These are phyloP conservation scores for Coranthus polyacanthus DNA, from an alignment of 2,797 vertebrate species.

Conservation along the genomic window DNA sequence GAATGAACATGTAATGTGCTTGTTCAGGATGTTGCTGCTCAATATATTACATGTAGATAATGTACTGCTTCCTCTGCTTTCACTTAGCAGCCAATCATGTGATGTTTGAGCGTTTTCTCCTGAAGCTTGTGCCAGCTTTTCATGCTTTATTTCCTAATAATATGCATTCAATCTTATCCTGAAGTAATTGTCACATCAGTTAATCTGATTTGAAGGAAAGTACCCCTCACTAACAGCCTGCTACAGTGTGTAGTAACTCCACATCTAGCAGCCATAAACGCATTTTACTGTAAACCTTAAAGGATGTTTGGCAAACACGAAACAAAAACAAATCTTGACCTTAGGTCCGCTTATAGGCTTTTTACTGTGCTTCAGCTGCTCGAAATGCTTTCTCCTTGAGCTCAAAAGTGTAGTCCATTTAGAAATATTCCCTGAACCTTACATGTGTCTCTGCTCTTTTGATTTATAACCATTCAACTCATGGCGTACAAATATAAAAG, in stretches of 20 bases:
- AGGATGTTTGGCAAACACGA: no score
- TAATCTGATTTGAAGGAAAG: neutral
- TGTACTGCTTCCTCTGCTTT: conserved; percentile 9
- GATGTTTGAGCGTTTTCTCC: neutral
- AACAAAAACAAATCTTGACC: no score
- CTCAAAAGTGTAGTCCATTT: neutral
- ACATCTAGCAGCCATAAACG: neutral
- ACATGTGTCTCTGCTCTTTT: conserved; percentile 3
- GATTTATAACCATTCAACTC: conserved; percentile 19
- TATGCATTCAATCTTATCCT: conserved; percentile 5
- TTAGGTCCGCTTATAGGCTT: no score
- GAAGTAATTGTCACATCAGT: neutral
- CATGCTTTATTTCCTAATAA: conserved; percentile 21
- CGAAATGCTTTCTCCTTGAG: neutral
- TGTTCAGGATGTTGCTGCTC: conserved; percentile 25
- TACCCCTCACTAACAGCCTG: neutral
- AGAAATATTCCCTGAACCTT: conserved; percentile 2
- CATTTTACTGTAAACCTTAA: neutral
- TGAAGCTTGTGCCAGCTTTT: conserved; percentile 3
- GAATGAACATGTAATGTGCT: conserved; percentile 11
- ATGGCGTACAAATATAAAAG: conserved; percentile 1
- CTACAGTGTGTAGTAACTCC: no score
- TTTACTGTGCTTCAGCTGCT: no score
- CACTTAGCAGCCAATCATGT: neutral
- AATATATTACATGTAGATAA: conserved; percentile 17